Conservation (phyloP, 2,113 vertebrate genomes). For the Oplegnathus fasciatus region DNA sequence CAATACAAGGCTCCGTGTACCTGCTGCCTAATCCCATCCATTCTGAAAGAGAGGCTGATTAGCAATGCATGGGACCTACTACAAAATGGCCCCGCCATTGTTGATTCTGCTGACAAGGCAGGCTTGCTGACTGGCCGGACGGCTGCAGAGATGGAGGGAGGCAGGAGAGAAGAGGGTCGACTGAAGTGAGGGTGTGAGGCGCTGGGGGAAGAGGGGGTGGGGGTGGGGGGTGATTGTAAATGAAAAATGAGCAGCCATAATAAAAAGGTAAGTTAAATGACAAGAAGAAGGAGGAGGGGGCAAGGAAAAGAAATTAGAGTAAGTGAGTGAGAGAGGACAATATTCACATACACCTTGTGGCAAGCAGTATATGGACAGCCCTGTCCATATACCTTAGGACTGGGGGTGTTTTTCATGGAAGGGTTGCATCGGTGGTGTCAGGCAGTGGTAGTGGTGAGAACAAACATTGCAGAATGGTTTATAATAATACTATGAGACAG, state of each 20-base stretch:
- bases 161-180: conserved; percentile 17
- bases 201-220: background rate
- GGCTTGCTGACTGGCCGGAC: conserved; percentile 11
- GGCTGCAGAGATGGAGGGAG: conserved; percentile 33
- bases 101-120: conserved; percentile 74
- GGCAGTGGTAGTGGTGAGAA: background rate
- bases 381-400: background rate
- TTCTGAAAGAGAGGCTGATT: conserved; percentile 69
- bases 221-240: background rate
- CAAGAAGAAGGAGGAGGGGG: background rate
- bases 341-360: background rate
- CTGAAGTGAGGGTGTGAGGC: background rate
- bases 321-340: background rate
- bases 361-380: background rate
- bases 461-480: background rate
- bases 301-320: background rate
- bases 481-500: background rate
- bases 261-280: conserved; percentile 27
- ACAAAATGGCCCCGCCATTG: conserved; percentile 54
- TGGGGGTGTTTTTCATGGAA: background rate
- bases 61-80: conserved; percentile 68
- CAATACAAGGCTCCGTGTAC: conserved; percentile 53
- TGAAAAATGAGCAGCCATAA: conserved; percentile 43
- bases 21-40: conserved; percentile 57
- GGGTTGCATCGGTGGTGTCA: background rate